Percentiles rank a stretch among this genome's conserved stretches.
These are phyloP conservation scores for Hydropsyche betteni DNA, from an alignment of 2,888 invertebrate genomes.

Conservation along the genomic window DNA sequence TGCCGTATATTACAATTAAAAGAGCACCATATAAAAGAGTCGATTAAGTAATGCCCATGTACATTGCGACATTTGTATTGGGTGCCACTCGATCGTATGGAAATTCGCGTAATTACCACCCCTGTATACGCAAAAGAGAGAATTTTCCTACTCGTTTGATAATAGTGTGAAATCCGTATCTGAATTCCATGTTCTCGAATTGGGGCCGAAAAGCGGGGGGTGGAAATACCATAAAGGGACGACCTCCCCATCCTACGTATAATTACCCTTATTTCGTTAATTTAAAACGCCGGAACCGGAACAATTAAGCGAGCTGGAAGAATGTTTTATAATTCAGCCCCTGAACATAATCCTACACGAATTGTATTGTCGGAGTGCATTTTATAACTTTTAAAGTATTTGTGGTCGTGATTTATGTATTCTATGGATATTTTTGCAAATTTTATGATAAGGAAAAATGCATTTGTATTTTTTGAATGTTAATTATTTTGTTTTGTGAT, in stretches of 20 bases:
- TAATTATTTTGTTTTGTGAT: too few relatives aligned
- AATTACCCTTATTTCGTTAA: conserved; percentile 51
- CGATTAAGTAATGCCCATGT: conserved; percentile 31
- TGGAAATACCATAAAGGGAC: neutral
- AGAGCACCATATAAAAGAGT: conserved; percentile 40
- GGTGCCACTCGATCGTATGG: conserved; percentile 10
- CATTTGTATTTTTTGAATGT: too few relatives aligned
- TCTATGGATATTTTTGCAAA: too few relatives aligned
- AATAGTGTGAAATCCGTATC: conserved; percentile 24
- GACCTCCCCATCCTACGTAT: conserved; percentile 18
- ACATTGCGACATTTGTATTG: conserved; percentile 1
- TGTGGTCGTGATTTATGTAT: conserved; percentile 23
- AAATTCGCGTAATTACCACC: conserved; percentile 31
- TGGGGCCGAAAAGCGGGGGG: too few relatives aligned
- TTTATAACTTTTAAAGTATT: conserved; percentile 37
- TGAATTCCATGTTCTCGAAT: too few relatives aligned
- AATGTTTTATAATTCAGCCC: conserved; percentile 51
- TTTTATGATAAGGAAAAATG: too few relatives aligned
- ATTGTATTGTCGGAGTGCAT: conserved; percentile 43
- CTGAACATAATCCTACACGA: conserved; percentile 47
- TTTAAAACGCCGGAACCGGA: conserved; percentile 47
- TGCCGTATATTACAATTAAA: conserved; percentile 37
- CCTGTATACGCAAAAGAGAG: neutral
- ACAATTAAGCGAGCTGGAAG: conserved; percentile 48
- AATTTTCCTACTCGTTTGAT: conserved; percentile 32